phyloP scores from a whole-genome alignment of 2,797 vertebrate species.

The Melanotaenia boesemani region DNA sequence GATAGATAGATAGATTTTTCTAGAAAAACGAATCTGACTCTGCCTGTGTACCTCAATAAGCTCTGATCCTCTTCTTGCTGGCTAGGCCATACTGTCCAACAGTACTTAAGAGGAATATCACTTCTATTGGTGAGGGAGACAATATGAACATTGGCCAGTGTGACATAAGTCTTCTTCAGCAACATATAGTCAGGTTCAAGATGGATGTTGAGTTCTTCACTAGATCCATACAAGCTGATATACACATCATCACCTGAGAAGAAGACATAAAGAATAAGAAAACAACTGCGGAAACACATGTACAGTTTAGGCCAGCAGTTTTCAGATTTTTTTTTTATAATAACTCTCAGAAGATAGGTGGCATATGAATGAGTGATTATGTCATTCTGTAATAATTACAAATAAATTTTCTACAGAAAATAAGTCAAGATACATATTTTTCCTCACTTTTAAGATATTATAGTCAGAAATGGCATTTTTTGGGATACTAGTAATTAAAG shows the following conservation, averaged over 20 bases:
- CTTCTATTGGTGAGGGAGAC: constrained; percentile 86
- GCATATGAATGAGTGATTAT: background rate
- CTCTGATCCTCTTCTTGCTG: constrained; percentile 77
- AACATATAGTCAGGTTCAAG: constrained; percentile 81
- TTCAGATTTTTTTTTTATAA: background rate
- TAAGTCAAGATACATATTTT: background rate
- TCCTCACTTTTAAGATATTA: background rate
- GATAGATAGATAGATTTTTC: no score
- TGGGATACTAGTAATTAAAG: background rate
- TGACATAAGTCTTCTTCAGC: constrained; percentile 86
- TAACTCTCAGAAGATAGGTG: background rate
- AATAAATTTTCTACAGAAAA: no score
- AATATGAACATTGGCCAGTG: constrained; percentile 73
- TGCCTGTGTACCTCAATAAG: constrained; percentile 36
- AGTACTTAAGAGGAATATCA: constrained; percentile 83
- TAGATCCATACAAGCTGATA: constrained; percentile 84
- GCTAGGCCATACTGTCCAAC: constrained; percentile 85
- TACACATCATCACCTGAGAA: constrained; percentile 86
- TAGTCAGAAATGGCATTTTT: background rate
- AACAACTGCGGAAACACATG: background rate
- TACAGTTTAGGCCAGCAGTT: background rate
- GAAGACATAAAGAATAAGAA: background rate
- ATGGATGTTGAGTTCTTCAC: constrained; percentile 83
- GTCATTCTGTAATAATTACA: background rate
- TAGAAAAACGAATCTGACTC: background rate